phyloP scores from a whole-genome alignment of 2,888 invertebrate genomes.

The Hedya salicella region DNA sequence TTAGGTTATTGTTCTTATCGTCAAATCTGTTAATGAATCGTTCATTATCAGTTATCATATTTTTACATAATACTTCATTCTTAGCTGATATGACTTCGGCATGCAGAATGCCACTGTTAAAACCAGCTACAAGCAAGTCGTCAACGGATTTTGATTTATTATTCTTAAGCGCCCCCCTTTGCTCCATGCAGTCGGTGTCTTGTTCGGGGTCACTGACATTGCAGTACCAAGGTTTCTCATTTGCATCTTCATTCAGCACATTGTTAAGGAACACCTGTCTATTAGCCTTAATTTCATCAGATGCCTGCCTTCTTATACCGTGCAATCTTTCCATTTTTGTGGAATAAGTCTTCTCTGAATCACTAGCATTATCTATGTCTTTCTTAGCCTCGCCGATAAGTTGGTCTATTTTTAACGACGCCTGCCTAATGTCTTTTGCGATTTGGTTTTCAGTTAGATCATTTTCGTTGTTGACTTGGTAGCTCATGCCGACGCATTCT shows the following conservation, averaged over 20 bases:
- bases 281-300: conserved; percentile 80
- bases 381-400: conserved; percentile 76
- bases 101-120: conserved; percentile 65
- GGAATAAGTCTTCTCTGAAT: conserved; percentile 80
- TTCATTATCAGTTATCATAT: conserved; percentile 66
- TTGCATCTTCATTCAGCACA: conserved; percentile 72
- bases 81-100: conserved; percentile 73
- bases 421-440: conserved; percentile 83
- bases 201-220: conserved; percentile 82
- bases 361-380: conserved; percentile 66
- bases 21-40: conserved; percentile 63
- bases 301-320: conserved; percentile 81
- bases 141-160: conserved; percentile 73
- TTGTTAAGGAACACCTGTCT: conserved; percentile 76
- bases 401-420: conserved; percentile 85
- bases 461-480: conserved; percentile 83
- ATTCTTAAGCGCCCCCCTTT: conserved; percentile 64
- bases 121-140: conserved; percentile 65
- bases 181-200: conserved; percentile 72
- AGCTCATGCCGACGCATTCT: conserved; percentile 78
- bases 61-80: conserved; percentile 77
- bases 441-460: conserved; percentile 84
- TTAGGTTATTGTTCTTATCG: conserved; percentile 71
- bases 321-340: conserved; percentile 85
- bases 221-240: conserved; percentile 82